phyloP scores from a whole-genome alignment of 2,888 invertebrate species.

The Hemicrepidius hirtus region DNA sequence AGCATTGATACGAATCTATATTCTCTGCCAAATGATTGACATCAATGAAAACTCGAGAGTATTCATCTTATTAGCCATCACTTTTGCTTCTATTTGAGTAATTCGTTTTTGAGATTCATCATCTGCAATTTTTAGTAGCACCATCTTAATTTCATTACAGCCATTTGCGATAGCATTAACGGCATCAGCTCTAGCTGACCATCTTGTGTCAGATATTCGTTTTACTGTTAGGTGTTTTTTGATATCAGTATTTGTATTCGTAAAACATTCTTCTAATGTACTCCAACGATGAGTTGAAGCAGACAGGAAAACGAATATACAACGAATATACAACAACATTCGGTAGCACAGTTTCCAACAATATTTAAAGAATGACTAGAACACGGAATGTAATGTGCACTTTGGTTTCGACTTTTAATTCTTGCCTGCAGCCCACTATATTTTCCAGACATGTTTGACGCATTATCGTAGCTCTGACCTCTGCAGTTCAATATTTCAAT shows the following conservation, averaged over 20 bases:
- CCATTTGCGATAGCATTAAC: neutral
- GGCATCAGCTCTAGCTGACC: conserved; percentile 17
- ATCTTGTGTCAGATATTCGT: conserved; percentile 6
- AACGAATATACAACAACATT: too few species aligned
- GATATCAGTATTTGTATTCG: neutral
- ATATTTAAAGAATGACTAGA: conserved; percentile 26
- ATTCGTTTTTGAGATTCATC: conserved; percentile 5
- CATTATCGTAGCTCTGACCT: conserved; percentile 12
- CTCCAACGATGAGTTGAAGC: conserved; percentile 2
- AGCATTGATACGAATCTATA: neutral
- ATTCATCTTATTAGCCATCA: neutral
- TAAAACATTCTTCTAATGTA: conserved; percentile 1
- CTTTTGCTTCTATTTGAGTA: neutral
- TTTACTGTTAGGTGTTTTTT: conserved; percentile 1
- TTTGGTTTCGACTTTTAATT: neutral
- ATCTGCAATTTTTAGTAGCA: neutral
- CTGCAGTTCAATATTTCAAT: neutral
- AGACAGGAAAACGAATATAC: conserved; percentile 2
- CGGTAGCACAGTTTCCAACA: conserved; percentile 28
- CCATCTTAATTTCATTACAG: neutral
- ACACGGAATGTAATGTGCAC: conserved; percentile 12
- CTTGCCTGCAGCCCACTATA: conserved; percentile 3
- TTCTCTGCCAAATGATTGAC: neutral
- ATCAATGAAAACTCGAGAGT: neutral
- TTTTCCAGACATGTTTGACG: conserved; percentile 10